phyloP scores from a whole-genome alignment of 92 coral and sea anemone species.

The Palythoa grandis region DNA sequence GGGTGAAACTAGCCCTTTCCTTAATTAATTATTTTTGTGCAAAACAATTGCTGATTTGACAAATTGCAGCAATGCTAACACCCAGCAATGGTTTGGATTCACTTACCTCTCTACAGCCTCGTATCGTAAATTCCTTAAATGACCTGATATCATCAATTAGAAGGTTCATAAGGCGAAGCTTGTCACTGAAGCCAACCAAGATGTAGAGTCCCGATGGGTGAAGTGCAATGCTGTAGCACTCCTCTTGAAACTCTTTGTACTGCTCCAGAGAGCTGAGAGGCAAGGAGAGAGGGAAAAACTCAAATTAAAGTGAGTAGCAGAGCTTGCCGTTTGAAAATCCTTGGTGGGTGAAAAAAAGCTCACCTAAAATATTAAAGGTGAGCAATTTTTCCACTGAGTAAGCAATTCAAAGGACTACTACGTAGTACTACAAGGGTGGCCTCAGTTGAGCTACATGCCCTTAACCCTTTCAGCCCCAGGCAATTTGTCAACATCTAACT shows the following conservation, averaged over 20 bases:
- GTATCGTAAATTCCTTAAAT: constrained; percentile 94
- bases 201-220: constrained; percentile 98
- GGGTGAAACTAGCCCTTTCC: no score
- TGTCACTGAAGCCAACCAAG: constrained; percentile 98
- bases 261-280: constrained; percentile 82
- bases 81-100: neutral
- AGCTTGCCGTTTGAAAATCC: no score
- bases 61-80: no score
- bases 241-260: constrained; percentile 95
- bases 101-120: constrained; percentile 98
- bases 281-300: neutral
- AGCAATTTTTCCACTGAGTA: no score
- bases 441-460: no score
- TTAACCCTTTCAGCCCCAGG: no score
- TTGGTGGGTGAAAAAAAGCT: no score
- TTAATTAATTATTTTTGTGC: no score
- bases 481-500: no score
- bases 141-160: constrained; percentile 98
- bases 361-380: no score
- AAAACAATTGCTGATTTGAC: neutral
- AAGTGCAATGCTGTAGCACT: constrained; percentile 98
- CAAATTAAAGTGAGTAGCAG: neutral
- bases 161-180: constrained; percentile 96
- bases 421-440: no score
- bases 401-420: no score